These are phyloP conservation scores for Platichthys flesus DNA, from an alignment of 2,113 vertebrate genomes.

Conservation along the genomic window DNA sequence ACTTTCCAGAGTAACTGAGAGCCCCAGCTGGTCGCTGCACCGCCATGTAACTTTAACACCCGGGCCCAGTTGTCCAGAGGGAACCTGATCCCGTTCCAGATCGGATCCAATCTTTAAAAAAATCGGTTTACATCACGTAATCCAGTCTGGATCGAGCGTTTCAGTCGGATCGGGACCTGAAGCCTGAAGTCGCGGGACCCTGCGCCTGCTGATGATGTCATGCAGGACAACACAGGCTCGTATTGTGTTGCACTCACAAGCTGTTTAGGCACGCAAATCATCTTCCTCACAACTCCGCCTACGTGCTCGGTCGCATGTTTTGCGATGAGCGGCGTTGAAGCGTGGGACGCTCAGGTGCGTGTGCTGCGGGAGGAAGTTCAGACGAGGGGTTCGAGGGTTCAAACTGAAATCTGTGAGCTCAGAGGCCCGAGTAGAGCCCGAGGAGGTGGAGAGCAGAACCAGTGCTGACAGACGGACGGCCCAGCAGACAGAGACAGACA, in stretches of 20 bases:
- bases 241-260: constrained; percentile 1
- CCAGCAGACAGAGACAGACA: not conserved
- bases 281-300: not conserved
- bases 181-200: not conserved
- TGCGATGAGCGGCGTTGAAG: not conserved
- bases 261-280: not conserved
- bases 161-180: not conserved
- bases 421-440: not conserved
- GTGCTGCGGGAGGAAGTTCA: not conserved
- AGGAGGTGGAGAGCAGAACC: not conserved
- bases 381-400: not conserved
- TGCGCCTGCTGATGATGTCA: not conserved
- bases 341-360: not conserved
- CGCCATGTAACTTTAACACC: constrained; percentile 32
- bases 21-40: constrained; percentile 56
- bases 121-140: not conserved
- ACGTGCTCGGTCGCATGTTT: not conserved
- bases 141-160: not conserved
- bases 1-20: constrained; percentile 73
- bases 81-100: not conserved
- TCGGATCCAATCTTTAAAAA: not conserved
- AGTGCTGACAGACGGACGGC: not conserved
- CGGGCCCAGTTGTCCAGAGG: constrained; percentile 4
- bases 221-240: not conserved
- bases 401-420: too few relatives aligned